These are phyloP conservation scores for Sylvia atricapilla DNA, from an alignment of 2,113 vertebrate genomes.

Conservation along the genomic window DNA sequence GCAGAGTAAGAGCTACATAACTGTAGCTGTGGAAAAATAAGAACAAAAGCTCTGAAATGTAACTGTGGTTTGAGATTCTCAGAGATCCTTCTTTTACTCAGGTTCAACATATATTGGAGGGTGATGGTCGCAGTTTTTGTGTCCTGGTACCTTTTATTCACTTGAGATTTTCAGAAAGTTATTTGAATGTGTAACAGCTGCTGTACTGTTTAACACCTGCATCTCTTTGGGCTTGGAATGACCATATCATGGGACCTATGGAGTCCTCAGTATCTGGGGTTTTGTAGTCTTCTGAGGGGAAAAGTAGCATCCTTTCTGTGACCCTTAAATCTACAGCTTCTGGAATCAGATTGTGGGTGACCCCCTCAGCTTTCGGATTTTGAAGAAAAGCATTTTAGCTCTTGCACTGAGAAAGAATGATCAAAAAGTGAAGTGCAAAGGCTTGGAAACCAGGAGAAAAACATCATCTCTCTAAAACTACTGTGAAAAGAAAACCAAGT, in stretches of 20 bases:
- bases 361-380: background rate
- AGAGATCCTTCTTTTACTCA: background rate
- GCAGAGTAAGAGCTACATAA: background rate
- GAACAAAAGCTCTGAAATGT: background rate
- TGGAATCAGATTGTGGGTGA: background rate
- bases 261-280: background rate
- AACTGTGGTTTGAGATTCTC: background rate
- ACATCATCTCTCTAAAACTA: background rate
- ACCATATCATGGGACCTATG: fast-evolving
- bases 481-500: background rate
- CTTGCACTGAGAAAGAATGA: background rate
- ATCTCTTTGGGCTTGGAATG: background rate
- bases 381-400: background rate
- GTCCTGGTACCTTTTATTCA: background rate
- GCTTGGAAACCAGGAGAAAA: background rate
- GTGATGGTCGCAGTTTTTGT: background rate
- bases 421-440: background rate
- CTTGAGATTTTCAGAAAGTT: background rate
- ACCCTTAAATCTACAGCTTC: background rate
- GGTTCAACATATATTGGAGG: background rate
- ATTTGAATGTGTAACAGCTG: background rate
- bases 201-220: background rate
- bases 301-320: background rate
- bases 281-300: background rate
- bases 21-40: background rate